phyloP scores from a whole-genome alignment of 2,797 vertebrate species.

The Lophius americanus region DNA sequence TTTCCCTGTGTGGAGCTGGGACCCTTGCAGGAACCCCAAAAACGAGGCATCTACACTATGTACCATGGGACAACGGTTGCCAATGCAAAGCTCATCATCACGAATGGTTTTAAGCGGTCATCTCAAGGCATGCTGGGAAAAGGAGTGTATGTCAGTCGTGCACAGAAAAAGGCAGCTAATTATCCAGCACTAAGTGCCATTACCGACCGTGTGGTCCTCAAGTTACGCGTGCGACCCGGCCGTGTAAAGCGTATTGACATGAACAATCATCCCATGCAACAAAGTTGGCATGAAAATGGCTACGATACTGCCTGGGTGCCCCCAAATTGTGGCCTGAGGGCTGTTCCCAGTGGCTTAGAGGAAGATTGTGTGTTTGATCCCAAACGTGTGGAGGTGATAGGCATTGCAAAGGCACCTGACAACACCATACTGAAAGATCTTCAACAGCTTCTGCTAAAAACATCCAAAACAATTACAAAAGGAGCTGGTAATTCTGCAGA shows the following conservation, averaged over 20 bases:
- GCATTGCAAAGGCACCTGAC: slow-evolving; percentile 59
- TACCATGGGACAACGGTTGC: slow-evolving; percentile 76
- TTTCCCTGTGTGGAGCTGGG: slow-evolving; percentile 42
- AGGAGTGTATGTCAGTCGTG: slow-evolving; percentile 79
- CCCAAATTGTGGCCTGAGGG: slow-evolving; percentile 76
- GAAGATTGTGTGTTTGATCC: slow-evolving; percentile 82
- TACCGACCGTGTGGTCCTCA: slow-evolving; percentile 63
- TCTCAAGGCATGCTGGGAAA: slow-evolving; percentile 74
- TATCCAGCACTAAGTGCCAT: slow-evolving; percentile 54
- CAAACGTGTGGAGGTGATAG: slow-evolving; percentile 57
- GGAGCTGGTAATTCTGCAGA: background rate
- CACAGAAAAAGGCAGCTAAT: slow-evolving; percentile 72
- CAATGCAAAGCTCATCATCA: slow-evolving; percentile 63
- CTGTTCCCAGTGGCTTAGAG: slow-evolving; percentile 74
- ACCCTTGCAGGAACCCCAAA: slow-evolving; percentile 29
- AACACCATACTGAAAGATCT: slow-evolving; percentile 51
- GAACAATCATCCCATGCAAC: slow-evolving; percentile 76
- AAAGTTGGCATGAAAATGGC: slow-evolving; percentile 67
- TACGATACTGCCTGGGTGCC: slow-evolving; percentile 83
- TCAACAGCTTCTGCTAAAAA: slow-evolving; percentile 59
- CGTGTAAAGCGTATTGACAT: slow-evolving; percentile 76
- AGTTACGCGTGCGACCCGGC: slow-evolving; percentile 64
- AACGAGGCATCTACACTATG: slow-evolving; percentile 73
- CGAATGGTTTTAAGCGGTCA: slow-evolving; percentile 72
- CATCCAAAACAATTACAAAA: background rate